Evolutionary conservation across 2,888 invertebrate species (phyloP).

Genomic region (Drosophila meridionalis): DNA sequence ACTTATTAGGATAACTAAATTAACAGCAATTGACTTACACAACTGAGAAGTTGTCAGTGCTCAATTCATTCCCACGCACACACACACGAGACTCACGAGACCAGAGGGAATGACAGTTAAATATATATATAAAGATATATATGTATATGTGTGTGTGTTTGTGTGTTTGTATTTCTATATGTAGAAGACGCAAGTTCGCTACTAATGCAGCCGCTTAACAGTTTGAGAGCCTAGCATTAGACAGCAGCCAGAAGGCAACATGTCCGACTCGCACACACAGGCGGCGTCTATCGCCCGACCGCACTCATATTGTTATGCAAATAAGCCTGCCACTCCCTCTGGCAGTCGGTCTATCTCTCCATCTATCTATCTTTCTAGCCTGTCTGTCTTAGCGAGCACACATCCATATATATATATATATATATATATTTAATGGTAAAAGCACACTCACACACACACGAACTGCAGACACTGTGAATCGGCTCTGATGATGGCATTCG

Average conservation of each 20-base stretch:
- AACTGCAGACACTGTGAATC: conserved; percentile 14
- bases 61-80: neutral
- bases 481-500: conserved; percentile 34
- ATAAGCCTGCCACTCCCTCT: conserved; percentile 52
- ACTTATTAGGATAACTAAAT: conserved; percentile 18
- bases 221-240: conserved; percentile 23
- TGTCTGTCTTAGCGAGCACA: conserved; percentile 37
- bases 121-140: neutral
- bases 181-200: conserved; percentile 15
- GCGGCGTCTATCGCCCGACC: conserved; percentile 26
- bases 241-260: conserved; percentile 15
- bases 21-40: conserved; percentile 25
- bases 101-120: conserved; percentile 12
- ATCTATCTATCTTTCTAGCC: conserved; percentile 32
- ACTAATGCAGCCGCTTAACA: conserved; percentile 50
- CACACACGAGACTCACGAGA: neutral
- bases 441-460: neutral
- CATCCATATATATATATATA: neutral
- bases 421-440: too few species aligned
- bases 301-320: conserved; percentile 71
- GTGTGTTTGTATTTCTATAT: neutral
- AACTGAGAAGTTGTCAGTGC: conserved; percentile 9
- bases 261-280: neutral
- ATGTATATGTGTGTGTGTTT: neutral
- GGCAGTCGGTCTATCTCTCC: conserved; percentile 27